Base-by-base conservation (phyloP, 2,113 vertebrate species). In the Pedetes capensis region DNA sequence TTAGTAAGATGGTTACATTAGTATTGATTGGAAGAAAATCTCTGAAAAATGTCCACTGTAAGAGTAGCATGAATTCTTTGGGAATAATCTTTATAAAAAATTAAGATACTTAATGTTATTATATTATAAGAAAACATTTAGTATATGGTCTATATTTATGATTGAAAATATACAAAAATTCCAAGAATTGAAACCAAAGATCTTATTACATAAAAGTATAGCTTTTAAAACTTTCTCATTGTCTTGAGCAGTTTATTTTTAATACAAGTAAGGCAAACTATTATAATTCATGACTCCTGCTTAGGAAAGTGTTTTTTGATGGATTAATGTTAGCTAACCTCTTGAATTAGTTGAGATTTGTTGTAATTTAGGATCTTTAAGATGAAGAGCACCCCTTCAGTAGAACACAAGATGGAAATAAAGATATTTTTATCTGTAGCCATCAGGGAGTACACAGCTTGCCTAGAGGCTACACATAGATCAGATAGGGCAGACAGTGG, bases 181-280 rank as follows among this genome's bases (percentile, higher is more conserved):
- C 90, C 34, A 82, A 87, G 59, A 89, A 91, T 81, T 94, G n/a
- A 8, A 87, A 27, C 29, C 20, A 81, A 68, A 80, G 57, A 59
- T 63, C 37, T 34, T 80, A 2, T 44, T 92, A 44, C 37, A 80
- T 37, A 80, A 75, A 93, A 86, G 47, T 53, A 32, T 32, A 57
- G 61, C 3, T 93, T 81, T 92, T 59, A 63, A 91, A 89, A 55
- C 18, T 90, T 93, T 83, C n/a, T 91, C 14, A 51, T 93, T 85
- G 9, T 91, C 79, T 51, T 69, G 29, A 85, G 22, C 53, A 85
- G 53, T 39, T 76, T 25, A 37, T 92, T 81, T 71, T 81, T 44
- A 91, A 55, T 78, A 61, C 61, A 80, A 91, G 53, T 64, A 79
- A 95, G 64, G 18, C 37, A 83, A 25, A 74, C 1, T 55, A 29